Conservation (phyloP, 2,888 invertebrate species). For the Tanytarsus gracilentus region DNA sequence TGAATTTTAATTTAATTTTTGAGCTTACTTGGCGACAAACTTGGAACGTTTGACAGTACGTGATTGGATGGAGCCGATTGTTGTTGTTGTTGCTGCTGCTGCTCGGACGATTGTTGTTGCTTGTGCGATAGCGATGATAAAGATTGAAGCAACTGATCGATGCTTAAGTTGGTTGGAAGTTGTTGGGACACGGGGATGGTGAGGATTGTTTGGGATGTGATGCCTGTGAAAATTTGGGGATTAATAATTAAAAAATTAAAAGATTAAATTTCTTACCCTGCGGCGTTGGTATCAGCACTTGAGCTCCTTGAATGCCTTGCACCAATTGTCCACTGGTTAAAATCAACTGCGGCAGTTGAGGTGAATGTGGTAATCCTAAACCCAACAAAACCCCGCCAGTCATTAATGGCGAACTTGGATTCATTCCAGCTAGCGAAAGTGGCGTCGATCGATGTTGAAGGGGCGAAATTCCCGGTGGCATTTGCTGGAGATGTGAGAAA, state of each 20-base stretch:
- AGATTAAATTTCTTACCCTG: conserved; percentile 57
- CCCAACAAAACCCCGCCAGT: background rate
- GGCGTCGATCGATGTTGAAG: conserved; percentile 10
- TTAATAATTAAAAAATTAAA: conserved; percentile 2
- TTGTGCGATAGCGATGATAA: conserved; percentile 43
- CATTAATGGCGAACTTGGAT: conserved; percentile 10
- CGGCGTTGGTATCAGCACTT: conserved; percentile 88
- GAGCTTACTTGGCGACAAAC: conserved; percentile 23
- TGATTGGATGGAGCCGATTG: conserved; percentile 60
- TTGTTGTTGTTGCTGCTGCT: conserved; percentile 74
- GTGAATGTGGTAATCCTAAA: conserved; percentile 27
- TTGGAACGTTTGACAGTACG: conserved; percentile 26
- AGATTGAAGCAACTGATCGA: conserved; percentile 38
- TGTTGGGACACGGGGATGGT: conserved; percentile 85
- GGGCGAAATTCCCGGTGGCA: conserved; percentile 5
- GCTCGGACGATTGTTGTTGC: conserved; percentile 56
- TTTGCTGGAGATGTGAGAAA: conserved; percentile 19
- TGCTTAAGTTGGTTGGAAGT: conserved; percentile 62
- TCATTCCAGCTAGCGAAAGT: conserved; percentile 9
- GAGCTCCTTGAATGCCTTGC: conserved; percentile 88
- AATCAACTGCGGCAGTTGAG: conserved; percentile 78
- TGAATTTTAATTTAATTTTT: background rate
- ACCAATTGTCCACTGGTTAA: conserved; percentile 85
- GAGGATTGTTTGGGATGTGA: conserved; percentile 90
- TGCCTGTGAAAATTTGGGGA: conserved; percentile 55